phyloP scores from a whole-genome alignment of 2,113 vertebrate genomes.

The Chionis minor region DNA sequence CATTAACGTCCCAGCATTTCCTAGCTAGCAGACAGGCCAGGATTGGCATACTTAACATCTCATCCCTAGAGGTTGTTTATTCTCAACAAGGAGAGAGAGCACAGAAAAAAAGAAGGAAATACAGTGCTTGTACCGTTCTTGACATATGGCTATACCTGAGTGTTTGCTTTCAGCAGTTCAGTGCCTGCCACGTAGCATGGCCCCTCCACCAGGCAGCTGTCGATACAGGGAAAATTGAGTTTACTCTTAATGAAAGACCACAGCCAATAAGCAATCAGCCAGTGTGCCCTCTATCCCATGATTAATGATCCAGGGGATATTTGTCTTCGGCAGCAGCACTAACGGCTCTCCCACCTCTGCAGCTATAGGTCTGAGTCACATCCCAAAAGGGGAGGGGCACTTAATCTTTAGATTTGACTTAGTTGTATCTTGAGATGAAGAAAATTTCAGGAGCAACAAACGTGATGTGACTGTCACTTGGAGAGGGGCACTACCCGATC shows the following conservation, averaged over 20 bases:
- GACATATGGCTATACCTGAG: neutral
- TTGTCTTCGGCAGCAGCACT: neutral
- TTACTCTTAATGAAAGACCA: conserved; percentile 17
- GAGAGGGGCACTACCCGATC: neutral
- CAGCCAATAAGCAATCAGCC: conserved; percentile 14
- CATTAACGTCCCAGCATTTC: neutral
- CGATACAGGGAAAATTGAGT: conserved; percentile 14
- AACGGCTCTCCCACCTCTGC: neutral
- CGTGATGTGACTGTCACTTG: fast-evolving
- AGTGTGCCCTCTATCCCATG: neutral
- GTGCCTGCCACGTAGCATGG: neutral
- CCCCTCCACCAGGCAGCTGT: neutral
- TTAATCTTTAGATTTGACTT: neutral
- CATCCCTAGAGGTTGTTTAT: neutral
- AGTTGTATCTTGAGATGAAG: neutral
- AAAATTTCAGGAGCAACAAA: neutral
- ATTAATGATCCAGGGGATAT: neutral
- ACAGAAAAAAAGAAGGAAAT: neutral
- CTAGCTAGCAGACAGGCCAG: neutral
- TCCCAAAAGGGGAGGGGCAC: neutral
- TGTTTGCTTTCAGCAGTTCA: neutral
- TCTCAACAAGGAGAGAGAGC: neutral
- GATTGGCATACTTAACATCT: neutral
- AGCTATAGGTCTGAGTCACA: neutral
- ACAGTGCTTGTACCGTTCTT: neutral